Percentiles rank a stretch among this genome's conserved stretches.
These are phyloP conservation scores for Polypedilum pembai DNA, from an alignment of 1,140 invertebrate genomes.

Conservation along the genomic window DNA sequence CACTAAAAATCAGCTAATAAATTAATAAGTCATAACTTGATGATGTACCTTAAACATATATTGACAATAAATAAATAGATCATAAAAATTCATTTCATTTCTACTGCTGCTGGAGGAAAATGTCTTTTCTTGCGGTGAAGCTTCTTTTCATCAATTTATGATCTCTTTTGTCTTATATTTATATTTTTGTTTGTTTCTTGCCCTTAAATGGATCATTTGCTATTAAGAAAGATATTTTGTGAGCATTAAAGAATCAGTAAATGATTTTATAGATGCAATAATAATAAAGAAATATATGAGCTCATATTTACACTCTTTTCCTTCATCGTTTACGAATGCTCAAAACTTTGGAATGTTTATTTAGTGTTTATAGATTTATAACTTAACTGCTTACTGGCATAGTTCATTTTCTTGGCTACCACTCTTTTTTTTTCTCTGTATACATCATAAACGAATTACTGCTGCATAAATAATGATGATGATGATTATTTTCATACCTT, in stretches of 20 bases:
- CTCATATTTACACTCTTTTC: neutral
- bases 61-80: neutral
- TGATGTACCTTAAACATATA: neutral
- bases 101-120: no score
- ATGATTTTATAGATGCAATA: slow-evolving; percentile 28
- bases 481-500: slow-evolving; percentile 11
- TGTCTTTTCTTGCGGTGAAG: no score
- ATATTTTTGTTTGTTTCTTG: neutral
- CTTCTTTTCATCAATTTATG: neutral
- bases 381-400: neutral
- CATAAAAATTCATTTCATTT: neutral
- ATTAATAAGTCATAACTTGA: slow-evolving; percentile 15
- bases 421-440: neutral
- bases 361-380: slow-evolving; percentile 26
- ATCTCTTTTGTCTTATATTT: neutral
- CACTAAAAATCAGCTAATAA: slow-evolving; percentile 27
- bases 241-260: slow-evolving; percentile 20
- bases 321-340: neutral
- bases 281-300: slow-evolving; percentile 21
- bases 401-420: neutral
- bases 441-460: neutral
- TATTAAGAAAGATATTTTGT: neutral
- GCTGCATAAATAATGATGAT: neutral
- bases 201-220: neutral
- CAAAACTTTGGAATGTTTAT: neutral